These are phyloP conservation scores for Lypha dubia DNA, from an alignment of 2,888 invertebrate species.

Conservation along the genomic window DNA sequence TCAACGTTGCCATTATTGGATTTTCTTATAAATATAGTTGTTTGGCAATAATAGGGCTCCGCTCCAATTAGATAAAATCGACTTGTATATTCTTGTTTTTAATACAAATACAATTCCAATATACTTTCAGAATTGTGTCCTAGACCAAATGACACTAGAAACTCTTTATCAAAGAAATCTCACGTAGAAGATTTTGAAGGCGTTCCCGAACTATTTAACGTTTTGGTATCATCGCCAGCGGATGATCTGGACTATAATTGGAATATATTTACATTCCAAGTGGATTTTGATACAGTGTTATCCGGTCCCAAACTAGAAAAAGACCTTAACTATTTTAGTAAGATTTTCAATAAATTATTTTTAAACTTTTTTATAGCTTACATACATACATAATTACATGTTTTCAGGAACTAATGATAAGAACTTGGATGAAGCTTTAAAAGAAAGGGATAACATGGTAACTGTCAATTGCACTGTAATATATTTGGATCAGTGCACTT, in stretches of 20 bases:
- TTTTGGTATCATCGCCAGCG: slow-evolving; percentile 89
- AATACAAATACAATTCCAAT: not conserved
- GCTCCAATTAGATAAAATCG: no score
- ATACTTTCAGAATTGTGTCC: slow-evolving; percentile 91
- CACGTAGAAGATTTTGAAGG: slow-evolving; percentile 94
- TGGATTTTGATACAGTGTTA: slow-evolving; percentile 88
- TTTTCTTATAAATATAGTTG: no score
- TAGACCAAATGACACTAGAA: slow-evolving; percentile 90
- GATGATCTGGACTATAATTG: slow-evolving; percentile 89
- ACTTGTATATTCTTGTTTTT: not conserved
- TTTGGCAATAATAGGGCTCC: no score
- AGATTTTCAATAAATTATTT: slow-evolving; percentile 20
- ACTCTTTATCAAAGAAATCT: slow-evolving; percentile 90
- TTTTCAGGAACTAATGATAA: slow-evolving; percentile 87
- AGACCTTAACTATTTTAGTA: slow-evolving; percentile 86
- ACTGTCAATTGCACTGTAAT: slow-evolving; percentile 95
- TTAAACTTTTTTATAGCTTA: not conserved
- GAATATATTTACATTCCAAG: slow-evolving; percentile 92
- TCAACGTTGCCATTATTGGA: no score
- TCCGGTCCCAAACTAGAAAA: slow-evolving; percentile 88
- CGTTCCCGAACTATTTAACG: slow-evolving; percentile 92
- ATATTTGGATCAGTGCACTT: slow-evolving; percentile 94
- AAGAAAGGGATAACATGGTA: slow-evolving; percentile 84
- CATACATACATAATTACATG: not conserved
- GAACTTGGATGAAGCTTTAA: slow-evolving; percentile 84